Percentiles rank a stretch among this genome's conserved stretches.
phyloP scores from a whole-genome alignment of 2,888 invertebrate species.

The Parnassius glacialis region DNA sequence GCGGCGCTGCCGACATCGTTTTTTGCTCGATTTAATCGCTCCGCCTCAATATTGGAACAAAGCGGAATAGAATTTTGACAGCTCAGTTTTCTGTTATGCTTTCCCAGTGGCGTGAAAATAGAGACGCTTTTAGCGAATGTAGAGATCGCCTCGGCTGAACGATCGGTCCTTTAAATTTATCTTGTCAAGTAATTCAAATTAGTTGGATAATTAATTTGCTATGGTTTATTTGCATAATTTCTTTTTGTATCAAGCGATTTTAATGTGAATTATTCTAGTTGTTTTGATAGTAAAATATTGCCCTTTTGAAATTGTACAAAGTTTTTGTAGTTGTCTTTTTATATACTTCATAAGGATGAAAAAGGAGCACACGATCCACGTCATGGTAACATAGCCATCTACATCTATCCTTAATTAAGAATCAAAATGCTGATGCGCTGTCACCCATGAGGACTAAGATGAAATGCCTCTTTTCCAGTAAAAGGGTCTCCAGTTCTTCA shows the following conservation, averaged over 20 bases:
- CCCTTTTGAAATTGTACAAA: no score
- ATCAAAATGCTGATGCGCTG: no score
- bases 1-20: constrained; percentile 41
- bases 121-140: constrained; percentile 24
- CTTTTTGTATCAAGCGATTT: neutral
- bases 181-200: neutral
- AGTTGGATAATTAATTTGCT: constrained; percentile 11
- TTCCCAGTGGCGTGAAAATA: constrained; percentile 34
- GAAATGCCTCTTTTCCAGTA: no score
- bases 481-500: no score
- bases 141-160: neutral
- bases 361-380: no score
- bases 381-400: no score
- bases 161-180: constrained; percentile 10
- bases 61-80: constrained; percentile 40
- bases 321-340: no score
- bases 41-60: constrained; percentile 38
- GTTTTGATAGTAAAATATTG: neutral
- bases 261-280: neutral
- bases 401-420: no score
- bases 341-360: no score
- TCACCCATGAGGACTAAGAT: no score
- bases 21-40: constrained; percentile 59
- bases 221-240: constrained; percentile 1
- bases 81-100: constrained; percentile 38